Conservation (phyloP, 1,140 invertebrate species). For the Ctenoplectra terminalis region DNA sequence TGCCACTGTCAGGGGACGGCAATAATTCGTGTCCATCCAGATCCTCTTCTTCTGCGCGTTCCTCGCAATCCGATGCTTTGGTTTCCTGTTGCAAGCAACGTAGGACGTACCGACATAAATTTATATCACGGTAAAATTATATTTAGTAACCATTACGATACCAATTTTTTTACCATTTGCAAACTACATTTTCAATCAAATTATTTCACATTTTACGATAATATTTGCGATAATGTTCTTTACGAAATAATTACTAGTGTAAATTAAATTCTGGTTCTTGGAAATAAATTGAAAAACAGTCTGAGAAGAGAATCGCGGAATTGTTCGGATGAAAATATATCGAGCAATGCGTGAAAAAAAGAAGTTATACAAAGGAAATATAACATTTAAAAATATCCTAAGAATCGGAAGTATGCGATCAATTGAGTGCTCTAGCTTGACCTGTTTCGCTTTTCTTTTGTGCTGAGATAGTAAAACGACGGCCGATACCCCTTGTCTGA, state of each 20-base stretch:
- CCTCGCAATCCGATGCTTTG: slow-evolving; percentile 75
- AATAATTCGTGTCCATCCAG: slow-evolving; percentile 76
- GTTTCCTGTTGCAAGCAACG: slow-evolving; percentile 60
- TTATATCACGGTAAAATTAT: not conserved
- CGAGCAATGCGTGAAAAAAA: not conserved
- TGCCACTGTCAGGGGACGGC: slow-evolving; percentile 79
- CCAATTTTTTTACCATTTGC: too few species aligned
- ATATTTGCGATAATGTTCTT: too few species aligned
- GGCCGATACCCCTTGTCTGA: not conserved
- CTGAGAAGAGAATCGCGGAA: too few species aligned
- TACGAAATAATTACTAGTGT: too few species aligned
- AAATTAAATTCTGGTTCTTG: too few species aligned
- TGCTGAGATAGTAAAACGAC: not conserved
- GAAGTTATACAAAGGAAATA: not conserved
- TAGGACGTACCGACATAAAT: not conserved
- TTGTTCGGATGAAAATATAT: not conserved
- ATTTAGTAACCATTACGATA: too few species aligned
- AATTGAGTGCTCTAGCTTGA: not conserved
- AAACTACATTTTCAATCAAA: too few species aligned
- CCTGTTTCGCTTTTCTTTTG: slow-evolving; percentile 13
- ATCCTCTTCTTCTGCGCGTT: slow-evolving; percentile 75
- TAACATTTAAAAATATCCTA: slow-evolving; percentile 16
- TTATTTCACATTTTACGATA: too few species aligned
- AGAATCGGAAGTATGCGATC: not conserved
- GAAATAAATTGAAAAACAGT: too few species aligned